Percentiles rank a stretch among this genome's conserved stretches.
These are phyloP conservation scores for Eupithecia insigniata DNA, from an alignment of 2,888 invertebrate genomes.

Conservation along the genomic window DNA sequence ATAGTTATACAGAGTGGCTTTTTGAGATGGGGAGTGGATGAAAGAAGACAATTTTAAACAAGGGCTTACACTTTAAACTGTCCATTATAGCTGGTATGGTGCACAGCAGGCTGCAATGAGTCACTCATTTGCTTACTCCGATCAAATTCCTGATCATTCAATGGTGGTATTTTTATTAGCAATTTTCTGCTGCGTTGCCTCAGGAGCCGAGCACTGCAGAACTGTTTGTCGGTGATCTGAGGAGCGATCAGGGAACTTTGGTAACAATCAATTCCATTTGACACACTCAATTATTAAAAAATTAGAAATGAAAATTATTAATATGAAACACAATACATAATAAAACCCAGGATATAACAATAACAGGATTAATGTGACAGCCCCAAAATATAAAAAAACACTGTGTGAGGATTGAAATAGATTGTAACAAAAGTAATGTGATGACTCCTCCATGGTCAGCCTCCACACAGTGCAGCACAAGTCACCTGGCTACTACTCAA, in stretches of 20 bases:
- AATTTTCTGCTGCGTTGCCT: conserved; percentile 56
- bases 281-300: neutral
- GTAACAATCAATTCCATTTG: neutral
- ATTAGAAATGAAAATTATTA: neutral
- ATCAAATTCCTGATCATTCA: conserved; percentile 55
- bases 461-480: conserved; percentile 53
- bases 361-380: neutral
- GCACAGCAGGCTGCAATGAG: conserved; percentile 58
- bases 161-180: conserved; percentile 55
- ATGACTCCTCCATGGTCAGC: conserved; percentile 13
- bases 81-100: conserved; percentile 66
- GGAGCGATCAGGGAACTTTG: neutral
- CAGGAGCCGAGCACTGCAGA: conserved; percentile 51
- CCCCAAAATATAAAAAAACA: neutral
- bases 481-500: conserved; percentile 61
- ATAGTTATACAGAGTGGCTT: no score
- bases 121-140: conserved; percentile 68
- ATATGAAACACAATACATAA: neutral
- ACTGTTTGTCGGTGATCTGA: conserved; percentile 33
- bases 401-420: neutral
- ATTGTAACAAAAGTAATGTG: neutral
- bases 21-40: no score
- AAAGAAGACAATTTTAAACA: neutral
- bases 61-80: conserved; percentile 68
- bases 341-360: neutral